Evolutionary conservation across 1,140 invertebrate species (phyloP).

Genomic region (Plutomurus gul): DNA sequence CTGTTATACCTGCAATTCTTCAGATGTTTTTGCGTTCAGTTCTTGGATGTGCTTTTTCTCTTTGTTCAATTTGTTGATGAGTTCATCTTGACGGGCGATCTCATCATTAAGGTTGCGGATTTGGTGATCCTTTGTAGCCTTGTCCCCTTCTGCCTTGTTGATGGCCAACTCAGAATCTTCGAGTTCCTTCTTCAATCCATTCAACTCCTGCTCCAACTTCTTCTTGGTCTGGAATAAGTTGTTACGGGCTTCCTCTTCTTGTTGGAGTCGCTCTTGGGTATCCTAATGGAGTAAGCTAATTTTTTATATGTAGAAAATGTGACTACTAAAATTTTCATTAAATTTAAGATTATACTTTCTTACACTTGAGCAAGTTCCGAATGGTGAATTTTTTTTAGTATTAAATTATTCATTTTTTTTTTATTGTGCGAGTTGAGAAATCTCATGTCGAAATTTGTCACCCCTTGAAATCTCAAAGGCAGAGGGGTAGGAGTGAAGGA

Average conservation of each 20-base stretch:
- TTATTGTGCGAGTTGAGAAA: no score
- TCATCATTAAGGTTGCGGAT: slow-evolving; percentile 98
- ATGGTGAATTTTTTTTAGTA: background rate
- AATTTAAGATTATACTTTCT: background rate
- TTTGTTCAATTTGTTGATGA: slow-evolving; percentile 99
- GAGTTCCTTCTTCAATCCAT: slow-evolving; percentile 93
- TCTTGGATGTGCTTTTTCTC: slow-evolving; percentile 98
- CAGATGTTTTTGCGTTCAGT: slow-evolving; percentile 90
- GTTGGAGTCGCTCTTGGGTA: slow-evolving; percentile 83
- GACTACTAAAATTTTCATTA: background rate
- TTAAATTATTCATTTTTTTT: no score
- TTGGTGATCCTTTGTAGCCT: slow-evolving; percentile 97
- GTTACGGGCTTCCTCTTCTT: slow-evolving; percentile 51
- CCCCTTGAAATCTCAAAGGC: no score
- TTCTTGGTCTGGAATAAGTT: slow-evolving; percentile 54
- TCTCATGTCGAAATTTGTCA: no score
- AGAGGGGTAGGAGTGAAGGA: no score
- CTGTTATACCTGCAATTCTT: slow-evolving; percentile 72
- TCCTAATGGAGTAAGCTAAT: slow-evolving; percentile 66
- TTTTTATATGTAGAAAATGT: background rate
- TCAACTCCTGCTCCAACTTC: slow-evolving; percentile 90
- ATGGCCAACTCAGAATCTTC: slow-evolving; percentile 93
- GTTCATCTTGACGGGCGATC: slow-evolving; percentile 93
- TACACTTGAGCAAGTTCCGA: background rate
- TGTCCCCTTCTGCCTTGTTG: slow-evolving; percentile 42